Base-by-base conservation (phyloP, 2,888 invertebrate species). In the Acanthosepion lycidas region DNA sequence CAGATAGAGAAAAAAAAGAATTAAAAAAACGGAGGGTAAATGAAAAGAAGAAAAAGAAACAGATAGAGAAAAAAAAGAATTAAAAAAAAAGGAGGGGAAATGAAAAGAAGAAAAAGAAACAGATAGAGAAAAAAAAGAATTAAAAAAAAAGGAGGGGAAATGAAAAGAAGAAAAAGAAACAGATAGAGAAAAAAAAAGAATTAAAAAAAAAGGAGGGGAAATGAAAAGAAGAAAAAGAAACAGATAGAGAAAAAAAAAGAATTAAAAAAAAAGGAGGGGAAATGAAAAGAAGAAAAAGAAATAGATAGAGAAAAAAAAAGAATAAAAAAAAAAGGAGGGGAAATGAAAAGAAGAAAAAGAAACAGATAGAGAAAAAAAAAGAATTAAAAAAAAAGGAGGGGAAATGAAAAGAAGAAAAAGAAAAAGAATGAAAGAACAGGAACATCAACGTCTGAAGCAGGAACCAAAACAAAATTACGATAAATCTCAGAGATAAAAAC, bases 221-320 rank as follows among this genome's bases (percentile, higher is more conserved):
- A 28, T 9, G n/a, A n/a, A n/a, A 28, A 9, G 9, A 78, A 78
- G n/a, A n/a, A 78, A n/a, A 78, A 78, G 9, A n/a, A 15, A 78
- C n/a, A 78, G n/a, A n/a, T 18, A 78, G 78, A 78, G 9, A 28
- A n/a, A 12, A 8, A 78, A n/a, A 78, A 0, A n/a, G 8, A 23
- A 0, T 3, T n/a, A n/a, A n/a, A 8, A n/a, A n/a, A n/a, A 4
- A n/a, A n/a, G 8, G 12, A 12, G 15, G n/a, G 9, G 18, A n/a
- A 78, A 28, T 9, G n/a, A n/a, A n/a, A 28, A 9, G 9, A 78
- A 78, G n/a, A n/a, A 78, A n/a, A 78, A 78, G 9, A n/a, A 15
- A 78, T n/a, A 78, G n/a, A n/a, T 18, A 78, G 78, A 78, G 9
- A 28, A n/a, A 12, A 8, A 78, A n/a, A 78, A 0, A n/a, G 8